Evolutionary conservation across 2,797 vertebrate genomes (phyloP).

Genomic region (Lacerta bilineata): DNA sequence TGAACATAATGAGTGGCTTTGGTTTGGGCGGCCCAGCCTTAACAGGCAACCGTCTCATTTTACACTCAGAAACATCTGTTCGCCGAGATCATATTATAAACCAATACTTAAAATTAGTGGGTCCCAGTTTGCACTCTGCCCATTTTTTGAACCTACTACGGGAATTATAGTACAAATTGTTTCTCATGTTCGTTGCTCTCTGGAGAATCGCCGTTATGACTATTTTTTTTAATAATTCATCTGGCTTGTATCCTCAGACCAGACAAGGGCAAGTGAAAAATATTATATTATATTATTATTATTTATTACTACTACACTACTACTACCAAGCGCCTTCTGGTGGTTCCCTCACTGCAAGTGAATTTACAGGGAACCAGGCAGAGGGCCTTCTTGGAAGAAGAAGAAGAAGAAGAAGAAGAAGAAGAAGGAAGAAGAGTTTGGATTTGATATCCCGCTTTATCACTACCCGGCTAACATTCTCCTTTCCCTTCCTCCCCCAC

Average conservation of each 20-base stretch:
- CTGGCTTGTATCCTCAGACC: not conserved
- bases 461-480: no score
- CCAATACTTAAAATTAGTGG: constrained; percentile 51
- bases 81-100: constrained; percentile 32
- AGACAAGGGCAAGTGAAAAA: not conserved
- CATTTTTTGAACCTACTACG: constrained; percentile 32
- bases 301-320: no score
- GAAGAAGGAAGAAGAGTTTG: no score
- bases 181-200: constrained; percentile 13
- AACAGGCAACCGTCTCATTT: constrained; percentile 51
- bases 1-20: constrained; percentile 65
- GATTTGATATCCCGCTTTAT: no score
- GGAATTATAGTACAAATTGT: constrained; percentile 3
- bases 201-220: not conserved
- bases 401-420: no score
- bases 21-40: constrained; percentile 42
- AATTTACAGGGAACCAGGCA: no score
- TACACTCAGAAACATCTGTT: constrained; percentile 62
- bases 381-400: no score
- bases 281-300: no score
- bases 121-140: constrained; percentile 32
- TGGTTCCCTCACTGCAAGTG: no score
- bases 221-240: not conserved
- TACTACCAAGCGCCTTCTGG: no score
- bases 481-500: no score